These are phyloP conservation scores for Candidula unifasciata DNA, from an alignment of 2,888 invertebrate species.

Conservation along the genomic window DNA sequence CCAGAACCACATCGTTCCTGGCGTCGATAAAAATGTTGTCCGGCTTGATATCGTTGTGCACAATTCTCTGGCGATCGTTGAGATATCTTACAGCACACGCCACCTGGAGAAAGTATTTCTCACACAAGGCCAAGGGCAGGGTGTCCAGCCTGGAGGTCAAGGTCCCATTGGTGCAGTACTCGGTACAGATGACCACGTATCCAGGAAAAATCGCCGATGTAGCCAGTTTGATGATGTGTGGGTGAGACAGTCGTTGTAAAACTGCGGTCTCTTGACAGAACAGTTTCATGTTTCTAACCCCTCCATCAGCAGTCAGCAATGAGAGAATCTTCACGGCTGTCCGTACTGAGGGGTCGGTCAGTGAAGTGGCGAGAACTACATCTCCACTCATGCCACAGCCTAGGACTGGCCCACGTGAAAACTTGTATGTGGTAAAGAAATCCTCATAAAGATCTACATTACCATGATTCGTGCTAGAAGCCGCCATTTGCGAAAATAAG, in stretches of 20 bases:
- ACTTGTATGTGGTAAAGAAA: neutral
- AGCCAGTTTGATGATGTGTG: neutral
- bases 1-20: no score
- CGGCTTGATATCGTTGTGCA: no score
- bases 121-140: neutral
- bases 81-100: constrained; percentile 27
- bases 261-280: neutral
- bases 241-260: neutral
- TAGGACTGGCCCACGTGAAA: neutral
- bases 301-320: neutral
- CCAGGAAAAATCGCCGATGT: neutral
- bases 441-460: neutral
- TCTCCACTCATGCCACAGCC: constrained; percentile 17
- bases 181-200: neutral
- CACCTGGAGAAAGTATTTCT: neutral
- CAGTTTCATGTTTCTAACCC: neutral
- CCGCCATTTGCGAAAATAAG: neutral
- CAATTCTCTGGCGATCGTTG: neutral
- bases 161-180: neutral
- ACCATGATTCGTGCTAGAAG: neutral
- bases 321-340: neutral
- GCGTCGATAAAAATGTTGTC: no score
- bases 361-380: neutral
- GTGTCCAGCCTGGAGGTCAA: neutral
- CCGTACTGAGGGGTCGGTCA: neutral